Conservation (phyloP, 2,113 vertebrate genomes). For the Chaetops frenatus region DNA sequence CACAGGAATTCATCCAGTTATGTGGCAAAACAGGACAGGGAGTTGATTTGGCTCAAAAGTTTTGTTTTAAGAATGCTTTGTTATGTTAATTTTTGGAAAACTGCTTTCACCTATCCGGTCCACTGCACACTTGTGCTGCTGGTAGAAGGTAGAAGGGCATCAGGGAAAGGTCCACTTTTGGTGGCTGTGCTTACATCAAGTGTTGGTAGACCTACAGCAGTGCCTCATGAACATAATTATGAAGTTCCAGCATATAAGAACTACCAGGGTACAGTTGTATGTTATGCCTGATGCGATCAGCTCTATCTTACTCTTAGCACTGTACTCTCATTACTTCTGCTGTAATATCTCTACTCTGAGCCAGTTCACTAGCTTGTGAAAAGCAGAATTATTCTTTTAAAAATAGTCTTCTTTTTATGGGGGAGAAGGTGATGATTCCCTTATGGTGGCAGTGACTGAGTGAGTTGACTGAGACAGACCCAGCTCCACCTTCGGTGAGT, state of each 20-base stretch:
- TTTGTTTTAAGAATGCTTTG: not conserved
- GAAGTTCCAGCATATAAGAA: not conserved
- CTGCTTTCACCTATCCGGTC: not conserved
- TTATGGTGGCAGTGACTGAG: not conserved
- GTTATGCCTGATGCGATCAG: accelerated
- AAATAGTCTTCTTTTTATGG: not conserved
- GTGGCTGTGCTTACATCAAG: not conserved
- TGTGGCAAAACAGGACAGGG: not conserved
- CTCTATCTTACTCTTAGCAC: not conserved
- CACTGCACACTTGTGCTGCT: not conserved
- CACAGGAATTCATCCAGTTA: not conserved
- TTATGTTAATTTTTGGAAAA: not conserved
- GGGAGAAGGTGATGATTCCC: not conserved
- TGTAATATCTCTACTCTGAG: not conserved
- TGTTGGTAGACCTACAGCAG: not conserved
- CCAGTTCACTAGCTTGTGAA: not conserved
- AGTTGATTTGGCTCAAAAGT: not conserved
- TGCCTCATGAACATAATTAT: not conserved
- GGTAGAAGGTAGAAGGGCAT: not conserved
- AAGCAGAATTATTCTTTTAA: not conserved
- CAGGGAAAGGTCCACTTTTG: accelerated
- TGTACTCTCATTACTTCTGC: not conserved
- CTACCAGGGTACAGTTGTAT: not conserved
- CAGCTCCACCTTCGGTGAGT: accelerated
- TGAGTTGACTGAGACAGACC: not conserved